Evolutionary conservation across 2,888 invertebrate genomes (phyloP), one percentile per base, ranked within the genome.

Genomic region (Cephus pygmeus): DNA sequence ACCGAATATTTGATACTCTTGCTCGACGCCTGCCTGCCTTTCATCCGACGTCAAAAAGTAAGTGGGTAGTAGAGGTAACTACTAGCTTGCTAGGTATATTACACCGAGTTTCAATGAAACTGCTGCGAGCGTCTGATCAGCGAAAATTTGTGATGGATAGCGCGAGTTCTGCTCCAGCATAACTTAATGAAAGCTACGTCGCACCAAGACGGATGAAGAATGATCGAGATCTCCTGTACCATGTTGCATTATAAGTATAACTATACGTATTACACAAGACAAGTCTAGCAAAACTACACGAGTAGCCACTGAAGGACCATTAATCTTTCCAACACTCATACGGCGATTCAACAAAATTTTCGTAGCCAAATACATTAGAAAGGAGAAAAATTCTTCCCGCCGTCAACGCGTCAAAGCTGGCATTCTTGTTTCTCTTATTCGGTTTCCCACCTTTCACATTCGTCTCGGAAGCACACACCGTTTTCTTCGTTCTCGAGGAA

Each of bases 91-190:
- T 56, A 23, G 23, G 56, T 56, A 56, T 56, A 56, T 56, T 56
- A 56, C 23, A 56, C 9, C 23, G 56, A 23, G 23, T 23, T 81
- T 84, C 86, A 87, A 86, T 85, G 84, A 84, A 86, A 86, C 81
- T 81, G 79, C 80, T 82, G 84, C 84, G 83, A 85, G 83, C 81
- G 83, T 81, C 83, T 23, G 87, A 86, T 89, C 87, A 87, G 88
- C 88, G 86, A 85, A 87, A 56, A 85, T 87, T 85, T 81, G 83
- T 85, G 85, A 87, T 84, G 85, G 85, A 88, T 82, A 77, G 79
- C 76, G 77, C 76, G 80, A 82, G 77, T 83, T 81, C 78, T 56
- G 56, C 23, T 23, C 56, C 56, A 9, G 56, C 79, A 82, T 83
- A 83, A 85, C 84, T 85, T 82, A 83, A 85, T 86, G 85, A 85